Percentiles rank a stretch among this genome's conserved stretches.
Conservation (phyloP, 2,113 vertebrate genomes). For the Colaptes auratus region DNA sequence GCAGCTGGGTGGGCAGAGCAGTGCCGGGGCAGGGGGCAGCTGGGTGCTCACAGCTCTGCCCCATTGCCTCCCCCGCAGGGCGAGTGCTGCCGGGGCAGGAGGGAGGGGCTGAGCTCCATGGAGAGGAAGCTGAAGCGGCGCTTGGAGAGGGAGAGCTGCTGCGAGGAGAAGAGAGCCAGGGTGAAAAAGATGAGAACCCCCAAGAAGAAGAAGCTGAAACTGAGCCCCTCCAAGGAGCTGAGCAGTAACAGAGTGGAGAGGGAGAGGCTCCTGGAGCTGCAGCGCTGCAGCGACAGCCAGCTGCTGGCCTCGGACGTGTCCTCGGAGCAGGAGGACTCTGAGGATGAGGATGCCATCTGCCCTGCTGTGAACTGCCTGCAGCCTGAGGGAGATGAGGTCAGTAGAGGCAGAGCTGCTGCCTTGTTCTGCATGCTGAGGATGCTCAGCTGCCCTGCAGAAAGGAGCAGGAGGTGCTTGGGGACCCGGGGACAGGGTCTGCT, state of each 20-base stretch:
- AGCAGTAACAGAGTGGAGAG: constrained; percentile 69
- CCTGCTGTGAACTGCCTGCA: constrained; percentile 91
- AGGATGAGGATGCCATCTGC: constrained; percentile 92
- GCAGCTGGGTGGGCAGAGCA: neutral
- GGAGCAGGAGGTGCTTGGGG: fast-evolving
- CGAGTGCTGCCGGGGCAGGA: constrained; percentile 77
- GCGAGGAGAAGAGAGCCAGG: constrained; percentile 76
- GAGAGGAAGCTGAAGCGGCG: constrained; percentile 89
- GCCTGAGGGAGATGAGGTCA: constrained; percentile 96
- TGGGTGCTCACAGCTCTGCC: neutral
- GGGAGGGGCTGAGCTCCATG: constrained; percentile 74
- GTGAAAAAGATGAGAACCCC: constrained; percentile 82
- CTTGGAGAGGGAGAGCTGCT: constrained; percentile 80
- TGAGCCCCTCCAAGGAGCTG: constrained; percentile 75
- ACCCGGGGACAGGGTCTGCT: fast-evolving
- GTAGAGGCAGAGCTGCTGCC: neutral
- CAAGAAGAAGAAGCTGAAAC: constrained; percentile 86
- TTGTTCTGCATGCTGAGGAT: neutral
- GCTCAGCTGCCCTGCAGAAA: neutral
- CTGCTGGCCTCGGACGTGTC: constrained; percentile 84
- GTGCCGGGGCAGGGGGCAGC: neutral
- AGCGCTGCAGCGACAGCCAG: constrained; percentile 77
- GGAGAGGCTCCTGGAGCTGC: constrained; percentile 68
- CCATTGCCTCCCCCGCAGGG: constrained; percentile 61
- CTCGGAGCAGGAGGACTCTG: constrained; percentile 88